Evolutionary conservation across 2,888 invertebrate species (phyloP).

Genomic region (Tanypteryx hageni): DNA sequence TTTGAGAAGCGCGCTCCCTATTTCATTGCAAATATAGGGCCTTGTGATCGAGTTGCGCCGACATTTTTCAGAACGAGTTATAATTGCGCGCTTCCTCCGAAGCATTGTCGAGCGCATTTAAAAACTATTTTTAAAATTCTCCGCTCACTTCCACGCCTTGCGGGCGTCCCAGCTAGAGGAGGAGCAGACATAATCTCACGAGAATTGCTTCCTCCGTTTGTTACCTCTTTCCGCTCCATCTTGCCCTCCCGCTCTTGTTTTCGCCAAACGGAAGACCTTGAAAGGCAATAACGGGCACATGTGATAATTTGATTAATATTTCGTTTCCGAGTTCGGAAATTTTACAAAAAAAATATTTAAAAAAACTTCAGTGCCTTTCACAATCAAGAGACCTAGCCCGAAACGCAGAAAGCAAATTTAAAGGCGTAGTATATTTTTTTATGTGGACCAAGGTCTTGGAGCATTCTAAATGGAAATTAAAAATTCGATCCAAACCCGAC

Average conservation of each 20-base stretch:
- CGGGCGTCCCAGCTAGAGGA: neutral
- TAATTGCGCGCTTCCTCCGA: conserved; percentile 2
- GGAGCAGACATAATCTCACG: neutral
- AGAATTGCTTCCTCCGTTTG: neutral
- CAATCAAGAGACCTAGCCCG: neutral
- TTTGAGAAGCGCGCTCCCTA: neutral
- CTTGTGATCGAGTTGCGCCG: neutral
- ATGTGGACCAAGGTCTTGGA: conserved; percentile 24
- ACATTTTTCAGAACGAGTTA: neutral
- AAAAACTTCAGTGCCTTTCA: neutral
- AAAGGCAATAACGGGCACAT: neutral
- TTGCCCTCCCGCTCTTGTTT: neutral
- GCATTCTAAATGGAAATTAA: conserved; percentile 29
- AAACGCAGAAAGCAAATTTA: neutral
- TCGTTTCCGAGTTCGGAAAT: neutral
- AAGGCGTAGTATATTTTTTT: neutral
- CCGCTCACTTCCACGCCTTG: neutral
- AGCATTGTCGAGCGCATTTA: neutral
- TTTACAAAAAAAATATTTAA: neutral
- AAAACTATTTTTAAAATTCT: neutral
- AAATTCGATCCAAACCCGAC: neutral
- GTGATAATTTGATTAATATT: neutral
- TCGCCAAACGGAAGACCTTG: neutral
- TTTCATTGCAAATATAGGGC: neutral
- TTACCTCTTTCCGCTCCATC: neutral